Evolutionary conservation across 2,888 invertebrate genomes (phyloP), one percentile per base, ranked within the genome.

Genomic region (Polydesmus complanatus): DNA sequence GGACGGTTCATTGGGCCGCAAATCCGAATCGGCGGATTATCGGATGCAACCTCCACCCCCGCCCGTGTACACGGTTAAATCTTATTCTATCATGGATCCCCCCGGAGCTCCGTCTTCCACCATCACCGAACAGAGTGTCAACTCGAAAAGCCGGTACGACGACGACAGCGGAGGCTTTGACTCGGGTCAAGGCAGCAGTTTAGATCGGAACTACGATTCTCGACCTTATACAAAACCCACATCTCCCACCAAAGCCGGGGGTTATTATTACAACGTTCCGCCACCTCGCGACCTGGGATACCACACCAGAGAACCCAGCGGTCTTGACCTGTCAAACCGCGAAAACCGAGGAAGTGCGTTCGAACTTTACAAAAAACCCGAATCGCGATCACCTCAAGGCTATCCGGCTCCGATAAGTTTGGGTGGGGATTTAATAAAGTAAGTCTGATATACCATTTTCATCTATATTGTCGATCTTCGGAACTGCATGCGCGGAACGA

Each of bases 341-440:
- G 92, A 92, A 72, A 91, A 92, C 71, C 79, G 92, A 60, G 92
- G 92, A 27, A 92, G 92, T 65, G 94, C 94, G n/a, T 93, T 94
- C 73, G 93, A 93, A 75, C 78, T 93, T 64, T 94, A 93, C 73
- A 83, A 91, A 66, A 93, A 93, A 75, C 92, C 92, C 11, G 64
- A 63, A 55, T 62, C 83, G 59, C 57, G 63, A 19, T 63, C 63
- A 23, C 56, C 60, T 18, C 63, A 58, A 47, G 63, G 63, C 22
- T 60, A 59, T 21, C 59, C 62, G 21, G 53, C 63, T 18, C 60
- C 63, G 11, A 62, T 61, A 25, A 51, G 56, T 51, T 37, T 56
- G 27, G 56, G 56, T 18, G 61, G 56, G 18, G 61, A 61, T 26
- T 56, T 61, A 47, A 21, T 51, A 57, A 61, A 61, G 61, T 61